Evolutionary conservation across 2,113 vertebrate species (phyloP), one percentile per base, ranked within the genome.

Genomic region (Casuarius casuarius): DNA sequence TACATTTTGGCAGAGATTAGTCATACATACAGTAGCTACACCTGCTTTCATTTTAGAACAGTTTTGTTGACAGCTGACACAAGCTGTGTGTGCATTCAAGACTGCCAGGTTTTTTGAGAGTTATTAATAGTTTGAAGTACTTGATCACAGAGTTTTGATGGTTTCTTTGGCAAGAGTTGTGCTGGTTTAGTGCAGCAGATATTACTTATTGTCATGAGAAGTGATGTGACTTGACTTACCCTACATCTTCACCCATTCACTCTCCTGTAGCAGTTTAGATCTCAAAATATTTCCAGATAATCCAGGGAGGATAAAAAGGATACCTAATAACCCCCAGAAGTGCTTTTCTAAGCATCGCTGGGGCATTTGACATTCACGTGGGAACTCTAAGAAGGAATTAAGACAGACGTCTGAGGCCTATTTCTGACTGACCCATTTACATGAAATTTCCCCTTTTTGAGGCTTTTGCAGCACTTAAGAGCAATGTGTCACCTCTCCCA

Each of bases 241-340:
- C 0, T 28, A 38, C 51, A 78, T 61, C 19, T 75, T 71, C 77
- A 46, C 19, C 54, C 0, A 0, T 13, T 26, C 7, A 5, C 65
- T 76, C 21, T 72, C 33, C 52, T 25, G 1, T 40, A 73, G 38
- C 66, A 2, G 0, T 67, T 42, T 40, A 74, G n/a, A 52, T 83
- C 29, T 71, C 40, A 40, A 9, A 56, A 70, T 48, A 29, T 25
- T 81, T 90, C 28, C 76, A 62, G 25, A 23, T 40, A 81, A 52
- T 44, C 71, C 51, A 61, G 62, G 16, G 28, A 87, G 33, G 33
- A 56, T 56, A n/a, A 90, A 79, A 77, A 46, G 2, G 22, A 38
- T 75, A 28, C 5, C 23, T 29, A 2, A 1, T 63, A 63, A 40
- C 1, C 9, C 26, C 46, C 2, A 51, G 29, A 84, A 77, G 18